Evolutionary conservation across 2,888 invertebrate genomes (phyloP).

Genomic region (Cordilura impudica): DNA sequence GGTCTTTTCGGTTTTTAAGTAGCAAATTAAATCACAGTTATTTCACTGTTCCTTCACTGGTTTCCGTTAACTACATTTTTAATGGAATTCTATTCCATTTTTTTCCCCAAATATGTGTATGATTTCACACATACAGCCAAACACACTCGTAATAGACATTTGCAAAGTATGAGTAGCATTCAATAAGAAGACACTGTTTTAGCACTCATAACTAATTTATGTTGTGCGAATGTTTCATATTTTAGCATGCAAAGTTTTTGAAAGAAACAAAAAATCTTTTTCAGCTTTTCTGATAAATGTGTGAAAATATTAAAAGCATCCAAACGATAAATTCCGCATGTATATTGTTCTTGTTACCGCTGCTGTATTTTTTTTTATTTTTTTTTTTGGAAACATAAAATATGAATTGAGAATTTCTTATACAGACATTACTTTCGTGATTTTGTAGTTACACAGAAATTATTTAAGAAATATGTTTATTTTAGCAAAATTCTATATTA

Average conservation of each 20-base stretch:
- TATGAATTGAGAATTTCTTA: constrained; percentile 25
- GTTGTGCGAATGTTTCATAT: constrained; percentile 38
- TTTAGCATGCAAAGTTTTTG: constrained; percentile 22
- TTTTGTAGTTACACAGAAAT: constrained; percentile 18
- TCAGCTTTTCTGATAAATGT: neutral
- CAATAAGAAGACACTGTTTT: constrained; percentile 13
- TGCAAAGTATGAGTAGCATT: constrained; percentile 20
- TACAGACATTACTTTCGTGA: constrained; percentile 2
- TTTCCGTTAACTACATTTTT: neutral
- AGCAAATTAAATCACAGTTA: neutral
- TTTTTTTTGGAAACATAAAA: constrained; percentile 13
- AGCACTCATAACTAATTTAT: constrained; percentile 44
- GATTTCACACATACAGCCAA: neutral
- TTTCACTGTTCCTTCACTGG: neutral
- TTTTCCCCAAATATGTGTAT: neutral
- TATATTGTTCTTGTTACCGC: constrained; percentile 10
- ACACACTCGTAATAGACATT: neutral
- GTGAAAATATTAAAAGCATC: neutral
- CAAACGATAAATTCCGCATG: constrained; percentile 28
- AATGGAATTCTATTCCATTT: neutral
- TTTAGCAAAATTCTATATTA: neutral
- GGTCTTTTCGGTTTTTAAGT: too few species aligned
- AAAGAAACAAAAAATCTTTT: neutral
- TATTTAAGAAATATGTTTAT: constrained; percentile 24
- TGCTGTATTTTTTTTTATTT: neutral